Percentiles rank a stretch among this genome's conserved stretches.
phyloP scores from a whole-genome alignment of 2,113 vertebrate genomes.

The Acanthochromis polyacanthus region DNA sequence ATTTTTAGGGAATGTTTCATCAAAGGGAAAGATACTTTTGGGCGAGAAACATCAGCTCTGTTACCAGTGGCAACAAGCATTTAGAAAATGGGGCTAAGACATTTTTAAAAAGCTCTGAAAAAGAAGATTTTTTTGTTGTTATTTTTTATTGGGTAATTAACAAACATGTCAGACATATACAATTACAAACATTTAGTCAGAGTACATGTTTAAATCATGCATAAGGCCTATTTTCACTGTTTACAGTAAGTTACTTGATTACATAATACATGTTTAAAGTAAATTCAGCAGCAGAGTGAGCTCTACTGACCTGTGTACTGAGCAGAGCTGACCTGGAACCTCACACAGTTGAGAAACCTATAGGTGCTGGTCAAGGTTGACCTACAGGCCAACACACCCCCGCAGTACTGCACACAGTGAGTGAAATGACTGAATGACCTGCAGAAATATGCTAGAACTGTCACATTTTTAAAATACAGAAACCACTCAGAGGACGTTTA shows the following conservation, averaged over 20 bases:
- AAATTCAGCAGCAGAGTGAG: conserved; percentile 7
- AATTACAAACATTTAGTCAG: neutral
- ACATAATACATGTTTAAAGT: conserved; percentile 19
- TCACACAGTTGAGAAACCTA: conserved; percentile 14
- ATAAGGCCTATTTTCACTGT: neutral
- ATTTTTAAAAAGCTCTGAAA: neutral
- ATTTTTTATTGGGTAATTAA: conserved; percentile 3
- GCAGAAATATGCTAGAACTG: neutral
- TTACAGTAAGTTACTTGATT: conserved; percentile 24
- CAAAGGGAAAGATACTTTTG: conserved; percentile 34
- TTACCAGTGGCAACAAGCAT: conserved; percentile 43
- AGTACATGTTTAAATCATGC: conserved; percentile 2
- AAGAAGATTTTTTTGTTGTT: neutral
- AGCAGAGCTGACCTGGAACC: conserved; percentile 41
- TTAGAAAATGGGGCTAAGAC: neutral
- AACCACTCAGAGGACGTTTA: neutral
- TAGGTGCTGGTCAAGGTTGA: neutral
- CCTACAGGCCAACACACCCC: neutral
- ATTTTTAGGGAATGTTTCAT: conserved; percentile 53
- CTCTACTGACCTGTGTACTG: conserved; percentile 27
- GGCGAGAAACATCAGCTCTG: conserved; percentile 25
- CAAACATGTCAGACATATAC: neutral
- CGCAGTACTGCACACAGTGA: neutral
- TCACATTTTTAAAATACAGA: neutral
- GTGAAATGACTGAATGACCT: neutral